phyloP scores from a whole-genome alignment of 2,797 vertebrate genomes.

The Pristis pectinata region DNA sequence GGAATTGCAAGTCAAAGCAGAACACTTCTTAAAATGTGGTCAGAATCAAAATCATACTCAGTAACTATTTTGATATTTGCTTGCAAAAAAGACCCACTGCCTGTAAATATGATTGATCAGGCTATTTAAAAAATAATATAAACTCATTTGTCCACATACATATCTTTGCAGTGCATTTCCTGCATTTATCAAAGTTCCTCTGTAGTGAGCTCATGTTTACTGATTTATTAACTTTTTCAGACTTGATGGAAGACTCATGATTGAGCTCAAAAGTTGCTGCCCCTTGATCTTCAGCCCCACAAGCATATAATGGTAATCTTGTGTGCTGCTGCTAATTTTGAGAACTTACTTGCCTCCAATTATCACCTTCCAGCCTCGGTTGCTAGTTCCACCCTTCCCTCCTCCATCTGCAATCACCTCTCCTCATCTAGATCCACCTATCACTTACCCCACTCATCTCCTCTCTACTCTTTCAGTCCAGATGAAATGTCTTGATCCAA shows the following conservation, averaged over 20 bases:
- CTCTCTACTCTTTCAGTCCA: no score
- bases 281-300: fast-evolving
- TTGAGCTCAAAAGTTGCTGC: neutral
- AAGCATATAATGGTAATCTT: neutral
- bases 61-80: neutral
- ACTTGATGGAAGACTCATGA: neutral
- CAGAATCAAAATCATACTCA: neutral
- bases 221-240: neutral
- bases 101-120: neutral
- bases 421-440: no score
- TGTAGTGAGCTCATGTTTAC: no score
- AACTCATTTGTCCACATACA: neutral
- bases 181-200: neutral
- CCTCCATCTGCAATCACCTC: no score
- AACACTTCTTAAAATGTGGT: neutral
- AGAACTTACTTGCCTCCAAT: neutral
- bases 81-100: neutral
- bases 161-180: no score
- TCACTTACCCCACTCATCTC: no score
- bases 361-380: no score
- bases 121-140: neutral
- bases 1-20: neutral
- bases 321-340: neutral
- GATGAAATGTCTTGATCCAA: no score
- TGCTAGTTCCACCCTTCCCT: no score